These are phyloP conservation scores for Streblospio benedicti DNA, from an alignment of 1,140 invertebrate species.

Conservation along the genomic window DNA sequence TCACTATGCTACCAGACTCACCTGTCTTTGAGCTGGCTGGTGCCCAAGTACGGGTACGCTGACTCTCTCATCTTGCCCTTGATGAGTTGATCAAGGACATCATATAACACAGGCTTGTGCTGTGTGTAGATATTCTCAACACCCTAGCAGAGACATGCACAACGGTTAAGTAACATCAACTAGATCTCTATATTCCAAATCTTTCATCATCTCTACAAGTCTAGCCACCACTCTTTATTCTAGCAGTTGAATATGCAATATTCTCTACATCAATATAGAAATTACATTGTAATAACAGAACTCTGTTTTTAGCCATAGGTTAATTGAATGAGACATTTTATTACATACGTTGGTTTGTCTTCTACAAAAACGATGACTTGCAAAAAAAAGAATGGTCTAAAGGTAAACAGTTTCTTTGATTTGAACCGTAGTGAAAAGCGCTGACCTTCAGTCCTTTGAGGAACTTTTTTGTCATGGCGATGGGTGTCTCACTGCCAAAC, in stretches of 20 bases:
- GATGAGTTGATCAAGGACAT: slow-evolving; percentile 77
- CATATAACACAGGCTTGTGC: slow-evolving; percentile 76
- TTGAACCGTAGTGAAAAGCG: too few relatives aligned
- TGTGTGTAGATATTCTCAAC: slow-evolving; percentile 97
- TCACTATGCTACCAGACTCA: too few relatives aligned
- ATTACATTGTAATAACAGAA: too few relatives aligned
- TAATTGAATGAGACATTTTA: too few relatives aligned
- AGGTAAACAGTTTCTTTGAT: too few relatives aligned
- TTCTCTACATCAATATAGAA: slow-evolving; percentile 2
- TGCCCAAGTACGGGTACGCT: slow-evolving; percentile 70
- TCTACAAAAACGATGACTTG: too few relatives aligned
- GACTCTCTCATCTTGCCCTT: slow-evolving; percentile 76
- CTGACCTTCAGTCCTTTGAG: slow-evolving; percentile 77
- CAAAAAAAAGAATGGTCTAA: too few relatives aligned
- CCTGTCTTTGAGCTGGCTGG: slow-evolving; percentile 45
- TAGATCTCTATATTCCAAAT: background rate
- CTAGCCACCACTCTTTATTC: too few relatives aligned
- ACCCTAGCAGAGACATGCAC: slow-evolving; percentile 54
- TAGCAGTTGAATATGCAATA: background rate
- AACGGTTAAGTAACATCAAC: too few relatives aligned
- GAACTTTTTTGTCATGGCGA: slow-evolving; percentile 77
- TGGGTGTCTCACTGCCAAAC: slow-evolving; percentile 64
- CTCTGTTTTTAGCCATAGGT: too few relatives aligned
- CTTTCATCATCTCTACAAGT: too few relatives aligned
- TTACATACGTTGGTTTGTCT: too few relatives aligned